These are phyloP conservation scores for Brassicogethes aeneus DNA, from an alignment of 2,888 invertebrate genomes.

Conservation along the genomic window DNA sequence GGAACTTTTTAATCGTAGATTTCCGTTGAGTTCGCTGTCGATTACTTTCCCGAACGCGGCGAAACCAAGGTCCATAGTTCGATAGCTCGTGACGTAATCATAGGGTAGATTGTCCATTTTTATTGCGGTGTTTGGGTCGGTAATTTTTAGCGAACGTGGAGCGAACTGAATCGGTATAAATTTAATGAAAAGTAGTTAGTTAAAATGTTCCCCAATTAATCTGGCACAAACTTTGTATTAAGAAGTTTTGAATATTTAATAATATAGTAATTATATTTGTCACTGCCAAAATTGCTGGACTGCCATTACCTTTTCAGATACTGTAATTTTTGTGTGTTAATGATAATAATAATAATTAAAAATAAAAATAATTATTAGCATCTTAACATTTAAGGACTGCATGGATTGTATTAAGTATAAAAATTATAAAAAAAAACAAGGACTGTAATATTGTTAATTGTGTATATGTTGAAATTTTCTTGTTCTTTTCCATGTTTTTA, in stretches of 20 bases:
- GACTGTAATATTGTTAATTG: conserved; percentile 17
- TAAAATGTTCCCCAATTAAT: conserved; percentile 17
- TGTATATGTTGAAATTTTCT: conserved; percentile 20
- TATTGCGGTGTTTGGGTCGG: no score
- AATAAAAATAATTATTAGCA: conserved; percentile 15
- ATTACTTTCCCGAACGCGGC: no score
- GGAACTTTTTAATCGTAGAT: conserved; percentile 17
- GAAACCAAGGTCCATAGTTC: no score
- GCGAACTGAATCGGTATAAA: no score
- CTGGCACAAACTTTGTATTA: conserved; percentile 23
- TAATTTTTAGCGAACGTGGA: no score
- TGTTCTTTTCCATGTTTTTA: conserved; percentile 9
- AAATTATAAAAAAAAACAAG: conserved; percentile 12
- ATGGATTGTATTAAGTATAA: conserved; percentile 22
- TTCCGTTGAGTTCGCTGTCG: no score
- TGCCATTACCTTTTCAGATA: conserved; percentile 31
- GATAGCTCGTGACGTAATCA: no score
- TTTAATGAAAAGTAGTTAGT: no score
- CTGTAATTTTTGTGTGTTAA: conserved; percentile 26
- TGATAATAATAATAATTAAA: no score
- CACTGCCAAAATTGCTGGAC: conserved; percentile 41
- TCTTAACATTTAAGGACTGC: conserved; percentile 23
- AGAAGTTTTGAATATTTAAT: no score
- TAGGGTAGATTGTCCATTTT: no score
- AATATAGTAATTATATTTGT: conserved; percentile 9